Evolutionary conservation across 2,113 vertebrate genomes (phyloP).

Genomic region (Campylorhamphus procurvoides): DNA sequence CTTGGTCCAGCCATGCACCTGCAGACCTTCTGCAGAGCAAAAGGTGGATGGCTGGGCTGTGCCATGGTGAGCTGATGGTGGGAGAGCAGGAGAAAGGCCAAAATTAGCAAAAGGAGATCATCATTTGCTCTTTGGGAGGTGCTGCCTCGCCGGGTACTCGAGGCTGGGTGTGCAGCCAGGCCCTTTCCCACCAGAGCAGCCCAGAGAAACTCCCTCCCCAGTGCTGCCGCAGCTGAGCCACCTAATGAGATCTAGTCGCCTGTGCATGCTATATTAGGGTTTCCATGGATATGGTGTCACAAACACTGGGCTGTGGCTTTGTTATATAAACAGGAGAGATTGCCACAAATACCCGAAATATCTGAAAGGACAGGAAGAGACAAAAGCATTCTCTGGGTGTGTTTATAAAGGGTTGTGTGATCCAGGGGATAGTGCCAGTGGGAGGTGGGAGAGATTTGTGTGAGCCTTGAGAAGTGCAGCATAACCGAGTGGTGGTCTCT

Average conservation of each 20-base stretch:
- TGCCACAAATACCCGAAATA: slow-evolving; percentile 60
- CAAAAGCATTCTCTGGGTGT: neutral
- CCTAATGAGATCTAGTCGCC: slow-evolving; percentile 58
- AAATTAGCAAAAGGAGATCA: neutral
- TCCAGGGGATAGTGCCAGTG: neutral
- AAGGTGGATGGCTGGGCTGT: neutral
- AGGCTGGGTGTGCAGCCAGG: neutral
- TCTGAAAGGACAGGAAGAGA: slow-evolving; percentile 53
- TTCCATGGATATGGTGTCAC: slow-evolving; percentile 70
- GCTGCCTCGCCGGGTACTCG: neutral
- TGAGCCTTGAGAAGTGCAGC: neutral
- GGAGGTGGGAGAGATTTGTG: neutral
- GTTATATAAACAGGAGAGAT: slow-evolving; percentile 73
- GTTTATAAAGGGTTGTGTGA: neutral
- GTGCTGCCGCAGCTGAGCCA: slow-evolving; percentile 8
- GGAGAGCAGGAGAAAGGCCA: neutral
- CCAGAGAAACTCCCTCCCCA: neutral
- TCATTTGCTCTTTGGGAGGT: neutral
- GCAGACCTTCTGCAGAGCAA: neutral
- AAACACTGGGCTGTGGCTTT: slow-evolving; percentile 67
- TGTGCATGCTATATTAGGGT: slow-evolving; percentile 71
- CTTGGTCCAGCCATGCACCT: neutral
- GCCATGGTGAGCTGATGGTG: neutral
- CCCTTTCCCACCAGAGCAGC: neutral
- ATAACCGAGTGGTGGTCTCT: neutral